These are phyloP conservation scores for Lissocephala sabroskyi DNA, from an alignment of 2,888 invertebrate species.

Conservation along the genomic window DNA sequence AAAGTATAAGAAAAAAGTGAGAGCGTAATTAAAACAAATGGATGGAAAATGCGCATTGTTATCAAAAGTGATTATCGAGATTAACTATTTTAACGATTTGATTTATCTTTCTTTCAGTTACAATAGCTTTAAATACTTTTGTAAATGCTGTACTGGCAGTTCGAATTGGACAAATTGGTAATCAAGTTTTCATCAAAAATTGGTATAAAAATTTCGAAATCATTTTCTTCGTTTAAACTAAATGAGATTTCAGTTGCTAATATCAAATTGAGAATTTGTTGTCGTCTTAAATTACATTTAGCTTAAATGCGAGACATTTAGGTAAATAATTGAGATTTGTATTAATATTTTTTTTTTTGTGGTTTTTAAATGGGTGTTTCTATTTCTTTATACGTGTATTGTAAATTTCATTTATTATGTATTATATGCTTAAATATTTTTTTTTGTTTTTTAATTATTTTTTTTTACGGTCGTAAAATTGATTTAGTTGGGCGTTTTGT, in stretches of 20 bases:
- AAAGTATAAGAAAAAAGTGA: too few relatives aligned
- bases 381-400: conserved; percentile 26
- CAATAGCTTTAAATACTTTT: too few relatives aligned
- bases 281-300: conserved; percentile 46
- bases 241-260: conserved; percentile 21
- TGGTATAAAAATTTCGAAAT: conserved; percentile 29
- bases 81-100: conserved; percentile 5
- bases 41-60: background rate
- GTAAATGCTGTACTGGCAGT: too few relatives aligned
- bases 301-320: conserved; percentile 65
- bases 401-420: conserved; percentile 61
- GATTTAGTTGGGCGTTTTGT: conserved; percentile 17
- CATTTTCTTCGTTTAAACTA: conserved; percentile 19
- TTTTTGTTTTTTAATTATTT: conserved; percentile 11
- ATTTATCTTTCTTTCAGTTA: conserved; percentile 7
- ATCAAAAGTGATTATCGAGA: too few relatives aligned
- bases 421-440: conserved; percentile 15
- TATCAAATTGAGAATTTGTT: conserved; percentile 31
- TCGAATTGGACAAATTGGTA: too few relatives aligned
- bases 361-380: conserved; percentile 12
- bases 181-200: conserved; percentile 15
- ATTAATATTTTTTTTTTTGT: conserved; percentile 38
- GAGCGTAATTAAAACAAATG: background rate
- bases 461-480: conserved; percentile 12
- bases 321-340: conserved; percentile 65